phyloP scores from a whole-genome alignment of 2,888 invertebrate species.

The Noctuana brunneofusca region DNA sequence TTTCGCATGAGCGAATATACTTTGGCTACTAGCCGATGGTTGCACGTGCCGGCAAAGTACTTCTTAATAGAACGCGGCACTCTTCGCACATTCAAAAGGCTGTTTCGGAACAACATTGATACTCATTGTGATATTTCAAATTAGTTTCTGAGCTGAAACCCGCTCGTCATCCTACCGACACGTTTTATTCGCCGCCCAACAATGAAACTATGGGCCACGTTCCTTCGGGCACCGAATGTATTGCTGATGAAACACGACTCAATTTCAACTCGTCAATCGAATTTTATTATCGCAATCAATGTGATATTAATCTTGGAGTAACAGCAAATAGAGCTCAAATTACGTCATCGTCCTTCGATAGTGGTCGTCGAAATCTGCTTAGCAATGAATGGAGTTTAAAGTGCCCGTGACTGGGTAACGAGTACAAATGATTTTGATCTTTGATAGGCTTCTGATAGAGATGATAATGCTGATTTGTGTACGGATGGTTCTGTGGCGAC shows the following conservation, averaged over 20 bases:
- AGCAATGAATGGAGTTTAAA: constrained; percentile 51
- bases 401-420: constrained; percentile 52
- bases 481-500: constrained; percentile 43
- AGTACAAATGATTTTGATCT: constrained; percentile 55
- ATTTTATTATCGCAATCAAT: constrained; percentile 47
- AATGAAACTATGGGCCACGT: constrained; percentile 74
- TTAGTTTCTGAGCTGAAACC: constrained; percentile 78
- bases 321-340: constrained; percentile 67
- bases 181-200: constrained; percentile 73
- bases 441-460: constrained; percentile 53
- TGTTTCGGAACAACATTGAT: constrained; percentile 77
- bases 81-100: constrained; percentile 71
- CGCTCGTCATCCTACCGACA: constrained; percentile 77
- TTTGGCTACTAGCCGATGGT: constrained; percentile 1
- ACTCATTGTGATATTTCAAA: constrained; percentile 80
- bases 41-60: constrained; percentile 66
- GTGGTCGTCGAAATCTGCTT: constrained; percentile 60
- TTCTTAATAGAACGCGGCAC: constrained; percentile 60
- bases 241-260: constrained; percentile 63
- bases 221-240: constrained; percentile 70
- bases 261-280: constrained; percentile 57
- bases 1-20: constrained; percentile 14
- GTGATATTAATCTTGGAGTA: constrained; percentile 55
- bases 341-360: constrained; percentile 53
- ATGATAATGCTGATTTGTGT: constrained; percentile 45